These are phyloP conservation scores for Tinamus major DNA, from an alignment of 2,797 vertebrate genomes.

Conservation along the genomic window DNA sequence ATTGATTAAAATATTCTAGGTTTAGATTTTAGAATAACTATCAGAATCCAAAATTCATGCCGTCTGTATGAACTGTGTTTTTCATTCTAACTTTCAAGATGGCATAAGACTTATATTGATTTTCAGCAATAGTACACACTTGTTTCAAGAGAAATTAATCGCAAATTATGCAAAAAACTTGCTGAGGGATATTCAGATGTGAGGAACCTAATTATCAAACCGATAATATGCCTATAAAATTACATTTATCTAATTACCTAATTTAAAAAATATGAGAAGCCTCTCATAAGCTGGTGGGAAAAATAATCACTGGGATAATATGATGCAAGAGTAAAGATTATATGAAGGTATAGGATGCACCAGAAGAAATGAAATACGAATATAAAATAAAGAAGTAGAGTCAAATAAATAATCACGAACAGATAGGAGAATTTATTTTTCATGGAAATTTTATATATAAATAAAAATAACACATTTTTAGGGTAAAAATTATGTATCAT, in stretches of 20 bases:
- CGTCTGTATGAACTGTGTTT: not conserved
- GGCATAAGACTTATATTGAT: not conserved
- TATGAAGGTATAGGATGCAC: accelerated
- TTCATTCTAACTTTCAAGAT: not conserved
- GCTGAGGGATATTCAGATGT: not conserved
- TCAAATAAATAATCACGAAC: not conserved
- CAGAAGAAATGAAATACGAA: not conserved
- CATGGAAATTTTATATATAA: not conserved
- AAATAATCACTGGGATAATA: not conserved
- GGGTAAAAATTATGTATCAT: not conserved
- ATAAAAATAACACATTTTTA: not conserved
- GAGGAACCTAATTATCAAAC: not conserved
- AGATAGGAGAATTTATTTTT: not conserved
- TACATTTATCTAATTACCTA: not conserved
- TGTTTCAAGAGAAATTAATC: not conserved
- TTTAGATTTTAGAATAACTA: not conserved
- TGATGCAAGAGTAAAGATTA: not conserved
- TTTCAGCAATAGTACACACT: not conserved
- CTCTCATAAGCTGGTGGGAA: not conserved
- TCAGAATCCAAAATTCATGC: not conserved
- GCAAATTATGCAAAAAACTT: not conserved
- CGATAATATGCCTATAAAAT: not conserved
- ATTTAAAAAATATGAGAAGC: not conserved
- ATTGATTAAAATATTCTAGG: not conserved
- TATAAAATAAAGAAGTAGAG: not conserved